A percentile compares a stretch with the other conserved stretches of the same genome.
These are phyloP conservation scores for Notechis scutatus DNA, from an alignment of 2,113 vertebrate species.

Conservation along the genomic window DNA sequence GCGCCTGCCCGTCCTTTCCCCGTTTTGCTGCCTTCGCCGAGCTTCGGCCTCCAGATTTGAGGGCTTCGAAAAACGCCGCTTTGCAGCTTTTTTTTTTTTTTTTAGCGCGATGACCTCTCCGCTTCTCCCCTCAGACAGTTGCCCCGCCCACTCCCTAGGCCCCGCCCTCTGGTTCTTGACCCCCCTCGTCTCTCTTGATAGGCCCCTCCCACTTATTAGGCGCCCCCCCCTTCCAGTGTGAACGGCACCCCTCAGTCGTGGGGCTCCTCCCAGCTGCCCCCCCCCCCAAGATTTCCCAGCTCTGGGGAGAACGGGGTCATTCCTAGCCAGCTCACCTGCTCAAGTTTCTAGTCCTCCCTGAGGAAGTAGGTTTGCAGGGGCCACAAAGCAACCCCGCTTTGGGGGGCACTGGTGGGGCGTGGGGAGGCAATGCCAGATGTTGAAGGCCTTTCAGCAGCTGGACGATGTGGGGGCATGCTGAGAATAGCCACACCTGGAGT, in stretches of 20 bases:
- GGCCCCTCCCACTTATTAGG: neutral
- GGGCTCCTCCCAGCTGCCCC: no score
- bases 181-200: neutral
- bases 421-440: neutral
- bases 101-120: neutral
- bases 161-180: neutral
- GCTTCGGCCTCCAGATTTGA: neutral
- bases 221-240: neutral
- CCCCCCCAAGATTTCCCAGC: neutral
- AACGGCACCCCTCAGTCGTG: neutral
- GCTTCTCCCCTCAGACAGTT: neutral
- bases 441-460: neutral
- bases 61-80: neutral
- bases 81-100: neutral
- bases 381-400: neutral
- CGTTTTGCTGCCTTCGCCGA: neutral
- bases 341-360: neutral
- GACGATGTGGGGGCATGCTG: neutral
- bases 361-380: neutral
- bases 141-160: neutral
- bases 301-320: neutral
- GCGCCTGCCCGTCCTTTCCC: neutral
- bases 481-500: neutral
- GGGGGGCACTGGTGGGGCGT: no score
- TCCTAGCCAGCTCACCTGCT: neutral